Evolutionary conservation across 2,888 invertebrate genomes (phyloP).

Genomic region (Phragmatobia fuliginosa): DNA sequence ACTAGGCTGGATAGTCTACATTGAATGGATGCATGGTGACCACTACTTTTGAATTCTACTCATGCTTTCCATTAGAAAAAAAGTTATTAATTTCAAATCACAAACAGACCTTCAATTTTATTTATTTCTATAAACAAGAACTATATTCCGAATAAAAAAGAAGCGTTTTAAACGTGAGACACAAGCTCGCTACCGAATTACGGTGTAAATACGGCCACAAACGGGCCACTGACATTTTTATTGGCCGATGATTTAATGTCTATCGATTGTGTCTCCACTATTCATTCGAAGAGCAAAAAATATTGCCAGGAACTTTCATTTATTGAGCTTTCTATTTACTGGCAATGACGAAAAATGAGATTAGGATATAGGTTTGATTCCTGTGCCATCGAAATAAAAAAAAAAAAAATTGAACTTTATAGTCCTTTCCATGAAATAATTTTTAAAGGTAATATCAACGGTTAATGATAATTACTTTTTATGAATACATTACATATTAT

Average conservation of each 20-base stretch:
- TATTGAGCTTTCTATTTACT: conserved; percentile 34
- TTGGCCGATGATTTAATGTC: conserved; percentile 81
- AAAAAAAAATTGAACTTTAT: not conserved
- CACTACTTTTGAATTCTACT: too few relatives aligned
- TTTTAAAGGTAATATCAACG: not conserved
- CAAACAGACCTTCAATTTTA: too few relatives aligned
- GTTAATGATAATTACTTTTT: not conserved
- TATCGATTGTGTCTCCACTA: conserved; percentile 79
- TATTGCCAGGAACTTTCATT: conserved; percentile 59
- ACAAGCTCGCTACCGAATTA: conserved; percentile 16
- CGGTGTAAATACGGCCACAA: conserved; percentile 67
- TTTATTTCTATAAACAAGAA: too few relatives aligned
- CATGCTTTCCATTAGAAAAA: too few relatives aligned
- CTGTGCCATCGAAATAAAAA: not conserved
- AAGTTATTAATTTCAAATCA: too few relatives aligned
- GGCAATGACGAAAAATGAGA: conserved; percentile 28
- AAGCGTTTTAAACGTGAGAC: too few relatives aligned
- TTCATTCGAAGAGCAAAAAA: conserved; percentile 61
- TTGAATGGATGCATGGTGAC: too few relatives aligned
- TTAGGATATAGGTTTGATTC: not conserved
- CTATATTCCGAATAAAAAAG: not conserved
- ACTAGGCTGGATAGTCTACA: too few relatives aligned
- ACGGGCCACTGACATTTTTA: conserved; percentile 84
- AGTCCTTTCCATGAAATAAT: not conserved
- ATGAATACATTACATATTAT: too few relatives aligned